Evolutionary conservation across 2,888 invertebrate species (phyloP).

Genomic region (Xanthia togata): DNA sequence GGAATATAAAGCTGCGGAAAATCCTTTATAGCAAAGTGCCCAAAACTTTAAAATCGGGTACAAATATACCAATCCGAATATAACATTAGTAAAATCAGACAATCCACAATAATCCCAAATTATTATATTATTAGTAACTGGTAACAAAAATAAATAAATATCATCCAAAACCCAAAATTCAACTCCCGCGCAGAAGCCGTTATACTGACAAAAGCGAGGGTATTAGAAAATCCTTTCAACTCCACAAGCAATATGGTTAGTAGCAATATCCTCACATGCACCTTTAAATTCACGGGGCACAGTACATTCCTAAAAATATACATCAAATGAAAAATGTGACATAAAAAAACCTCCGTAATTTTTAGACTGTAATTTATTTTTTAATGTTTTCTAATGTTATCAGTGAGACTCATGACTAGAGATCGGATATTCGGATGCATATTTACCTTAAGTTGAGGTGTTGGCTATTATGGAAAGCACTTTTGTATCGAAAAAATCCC

Average conservation of each 20-base stretch:
- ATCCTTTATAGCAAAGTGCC: neutral
- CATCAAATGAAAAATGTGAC: constrained; percentile 5
- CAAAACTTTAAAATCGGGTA: neutral
- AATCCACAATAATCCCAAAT: constrained; percentile 17
- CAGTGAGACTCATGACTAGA: too few relatives aligned
- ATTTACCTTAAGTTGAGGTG: too few relatives aligned
- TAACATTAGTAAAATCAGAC: neutral
- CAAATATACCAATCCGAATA: neutral
- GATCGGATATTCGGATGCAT: too few relatives aligned
- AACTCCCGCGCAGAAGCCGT: constrained; percentile 33
- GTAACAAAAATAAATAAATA: constrained; percentile 44
- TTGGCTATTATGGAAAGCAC: too few relatives aligned
- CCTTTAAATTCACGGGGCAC: constrained; percentile 9
- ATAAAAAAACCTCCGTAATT: neutral
- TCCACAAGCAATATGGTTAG: constrained; percentile 44
- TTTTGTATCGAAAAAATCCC: too few relatives aligned
- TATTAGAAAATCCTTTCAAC: constrained; percentile 11
- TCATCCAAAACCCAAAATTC: constrained; percentile 38
- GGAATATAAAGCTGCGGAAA: neutral
- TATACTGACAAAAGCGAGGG: constrained; percentile 21
- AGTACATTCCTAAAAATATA: constrained; percentile 20
- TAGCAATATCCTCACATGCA: constrained; percentile 39
- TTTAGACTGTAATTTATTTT: neutral
- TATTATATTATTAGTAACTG: constrained; percentile 39
- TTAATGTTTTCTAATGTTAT: neutral